Percentiles rank a stretch among this genome's conserved stretches.
Evolutionary conservation across 2,113 vertebrate species (phyloP).

Genomic region (Suricata suricatta): DNA sequence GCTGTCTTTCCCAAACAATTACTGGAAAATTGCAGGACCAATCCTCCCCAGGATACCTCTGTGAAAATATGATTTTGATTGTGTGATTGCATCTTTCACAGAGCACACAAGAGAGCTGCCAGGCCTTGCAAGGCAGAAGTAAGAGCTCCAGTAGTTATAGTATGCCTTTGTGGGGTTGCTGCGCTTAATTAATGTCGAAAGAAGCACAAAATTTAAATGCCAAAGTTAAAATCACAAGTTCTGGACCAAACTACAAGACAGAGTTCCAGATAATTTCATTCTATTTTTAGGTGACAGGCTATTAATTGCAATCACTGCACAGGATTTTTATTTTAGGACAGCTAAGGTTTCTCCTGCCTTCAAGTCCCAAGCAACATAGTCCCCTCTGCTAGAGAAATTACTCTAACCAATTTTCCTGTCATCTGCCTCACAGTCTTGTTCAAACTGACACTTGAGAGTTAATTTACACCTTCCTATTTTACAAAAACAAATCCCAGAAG

Average conservation of each 20-base stretch:
- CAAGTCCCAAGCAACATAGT: not conserved
- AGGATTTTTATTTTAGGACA: conserved; percentile 59
- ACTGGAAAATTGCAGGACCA: conserved; percentile 55
- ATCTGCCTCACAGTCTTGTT: conserved; percentile 52
- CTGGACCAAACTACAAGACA: conserved; percentile 9
- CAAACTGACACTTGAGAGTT: conserved; percentile 63
- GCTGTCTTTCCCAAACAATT: conserved; percentile 61
- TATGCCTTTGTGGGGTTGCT: not conserved
- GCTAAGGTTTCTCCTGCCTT: conserved; percentile 15
- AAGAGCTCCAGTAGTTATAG: not conserved
- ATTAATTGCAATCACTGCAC: conserved; percentile 65
- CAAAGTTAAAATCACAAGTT: conserved; percentile 47
- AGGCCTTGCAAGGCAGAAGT: not conserved
- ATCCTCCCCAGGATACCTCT: conserved; percentile 18
- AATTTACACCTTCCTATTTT: conserved; percentile 54
- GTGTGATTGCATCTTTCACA: conserved; percentile 17
- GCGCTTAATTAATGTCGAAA: not conserved
- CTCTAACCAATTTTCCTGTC: conserved; percentile 48
- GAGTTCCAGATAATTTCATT: conserved; percentile 61
- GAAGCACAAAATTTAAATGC: conserved; percentile 45
- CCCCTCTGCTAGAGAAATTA: conserved; percentile 44
- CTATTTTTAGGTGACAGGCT: conserved; percentile 56
- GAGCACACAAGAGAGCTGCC: not conserved
- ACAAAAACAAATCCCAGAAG: conserved; percentile 52
- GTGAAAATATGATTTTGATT: conserved; percentile 54